Conservation (phyloP, 1,140 invertebrate genomes). For the Xylocopa sonorina region DNA sequence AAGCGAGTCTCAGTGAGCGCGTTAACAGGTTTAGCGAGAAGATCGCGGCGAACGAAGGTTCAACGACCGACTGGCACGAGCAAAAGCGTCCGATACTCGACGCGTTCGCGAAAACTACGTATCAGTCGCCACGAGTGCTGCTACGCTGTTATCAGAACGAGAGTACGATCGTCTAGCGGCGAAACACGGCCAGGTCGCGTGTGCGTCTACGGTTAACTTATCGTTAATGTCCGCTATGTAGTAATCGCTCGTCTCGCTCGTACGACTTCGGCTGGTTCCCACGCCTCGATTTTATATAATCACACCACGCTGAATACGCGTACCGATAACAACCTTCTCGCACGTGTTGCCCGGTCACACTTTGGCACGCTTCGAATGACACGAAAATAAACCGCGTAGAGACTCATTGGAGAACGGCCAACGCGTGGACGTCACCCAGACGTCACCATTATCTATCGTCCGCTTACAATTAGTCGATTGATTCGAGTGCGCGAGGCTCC, state of each 20-base stretch:
- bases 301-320: background rate
- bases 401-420: slow-evolving; percentile 29
- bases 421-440: background rate
- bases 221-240: background rate
- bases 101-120: background rate
- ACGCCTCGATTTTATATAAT: background rate
- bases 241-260: background rate
- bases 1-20: no score
- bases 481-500: background rate
- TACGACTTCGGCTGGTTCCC: background rate
- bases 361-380: background rate
- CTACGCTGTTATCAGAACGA: background rate
- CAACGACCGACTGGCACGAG: background rate
- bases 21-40: no score
- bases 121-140: background rate
- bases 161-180: slow-evolving; percentile 4
- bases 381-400: slow-evolving; percentile 30
- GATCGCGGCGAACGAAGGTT: background rate
- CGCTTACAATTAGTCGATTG: background rate
- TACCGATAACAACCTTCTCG: background rate
- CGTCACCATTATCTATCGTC: background rate
- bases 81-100: background rate
- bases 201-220: background rate
- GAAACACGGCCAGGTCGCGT: background rate
- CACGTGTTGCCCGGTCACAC: background rate